phyloP scores from a whole-genome alignment of 2,113 vertebrate species.

The Girardinichthys multiradiatus region DNA sequence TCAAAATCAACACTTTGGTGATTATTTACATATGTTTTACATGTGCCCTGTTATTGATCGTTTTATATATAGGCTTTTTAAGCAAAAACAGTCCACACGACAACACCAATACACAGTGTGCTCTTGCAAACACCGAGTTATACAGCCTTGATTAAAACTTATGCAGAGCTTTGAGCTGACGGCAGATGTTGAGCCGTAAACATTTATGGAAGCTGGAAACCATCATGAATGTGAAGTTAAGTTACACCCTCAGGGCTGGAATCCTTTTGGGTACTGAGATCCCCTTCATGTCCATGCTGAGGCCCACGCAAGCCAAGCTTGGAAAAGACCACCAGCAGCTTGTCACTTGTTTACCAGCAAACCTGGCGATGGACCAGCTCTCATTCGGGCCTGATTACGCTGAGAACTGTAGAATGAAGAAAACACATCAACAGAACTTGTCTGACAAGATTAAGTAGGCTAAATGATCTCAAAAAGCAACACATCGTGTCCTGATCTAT shows the following conservation, averaged over 20 bases:
- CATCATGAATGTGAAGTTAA: conserved; percentile 21
- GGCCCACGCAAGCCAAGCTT: not conserved
- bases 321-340: conserved; percentile 2
- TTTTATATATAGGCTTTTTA: conserved; percentile 4
- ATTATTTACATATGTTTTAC: conserved; percentile 2
- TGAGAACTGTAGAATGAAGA: too few species aligned
- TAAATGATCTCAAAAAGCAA: too few species aligned
- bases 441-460: too few species aligned
- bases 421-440: too few species aligned
- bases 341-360: conserved; percentile 8
- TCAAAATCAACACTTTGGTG: not conserved
- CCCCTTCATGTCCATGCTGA: not conserved
- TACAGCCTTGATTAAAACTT: not conserved
- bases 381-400: not conserved
- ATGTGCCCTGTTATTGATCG: not conserved
- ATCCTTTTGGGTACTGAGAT: not conserved
- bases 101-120: not conserved
- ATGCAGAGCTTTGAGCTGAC: conserved; percentile 1
- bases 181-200: conserved; percentile 32
- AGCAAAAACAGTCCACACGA: not conserved
- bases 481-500: too few species aligned
- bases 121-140: not conserved
- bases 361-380: conserved; percentile 23
- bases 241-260: not conserved
- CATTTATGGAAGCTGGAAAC: conserved; percentile 9